Evolutionary conservation across 2,113 vertebrate genomes (phyloP).

Genomic region (Xenopus tropicalis): DNA sequence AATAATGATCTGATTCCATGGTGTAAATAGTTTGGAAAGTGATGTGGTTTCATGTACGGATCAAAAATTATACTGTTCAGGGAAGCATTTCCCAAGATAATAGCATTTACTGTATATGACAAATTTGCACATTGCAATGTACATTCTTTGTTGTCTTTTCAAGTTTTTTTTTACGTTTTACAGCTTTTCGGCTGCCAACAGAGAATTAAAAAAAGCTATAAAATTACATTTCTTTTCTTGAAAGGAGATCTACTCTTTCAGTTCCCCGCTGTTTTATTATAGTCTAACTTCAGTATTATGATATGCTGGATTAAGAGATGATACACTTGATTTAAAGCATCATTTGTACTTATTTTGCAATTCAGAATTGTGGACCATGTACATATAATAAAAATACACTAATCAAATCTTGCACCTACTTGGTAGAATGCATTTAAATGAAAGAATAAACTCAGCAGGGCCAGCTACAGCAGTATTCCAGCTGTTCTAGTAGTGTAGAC

Average conservation of each 20-base stretch:
- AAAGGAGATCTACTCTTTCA: neutral
- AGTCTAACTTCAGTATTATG: constrained; percentile 14
- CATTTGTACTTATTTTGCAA: neutral
- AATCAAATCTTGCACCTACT: neutral
- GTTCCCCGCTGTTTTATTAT: constrained; percentile 34
- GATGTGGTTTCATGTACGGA: constrained; percentile 42
- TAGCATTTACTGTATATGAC: constrained; percentile 30
- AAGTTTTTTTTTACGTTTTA: constrained; percentile 22
- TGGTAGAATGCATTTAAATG: neutral
- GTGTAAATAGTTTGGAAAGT: constrained; percentile 46
- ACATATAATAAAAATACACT: neutral
- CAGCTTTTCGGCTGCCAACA: constrained; percentile 19
- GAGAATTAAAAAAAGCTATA: constrained; percentile 9
- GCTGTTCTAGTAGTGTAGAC: too few relatives aligned
- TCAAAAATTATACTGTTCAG: constrained; percentile 39
- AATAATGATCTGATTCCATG: constrained; percentile 48
- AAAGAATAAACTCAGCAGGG: neutral
- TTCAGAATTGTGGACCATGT: constrained; percentile 9
- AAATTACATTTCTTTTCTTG: constrained; percentile 4
- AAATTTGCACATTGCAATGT: constrained; percentile 5
- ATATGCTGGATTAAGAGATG: neutral
- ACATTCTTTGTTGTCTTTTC: constrained; percentile 33
- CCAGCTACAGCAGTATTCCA: too few relatives aligned
- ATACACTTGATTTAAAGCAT: neutral
- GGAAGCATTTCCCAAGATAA: constrained; percentile 34